These are phyloP conservation scores for Tetragonula clypearis DNA, from an alignment of 1,140 invertebrate species.

Conservation along the genomic window DNA sequence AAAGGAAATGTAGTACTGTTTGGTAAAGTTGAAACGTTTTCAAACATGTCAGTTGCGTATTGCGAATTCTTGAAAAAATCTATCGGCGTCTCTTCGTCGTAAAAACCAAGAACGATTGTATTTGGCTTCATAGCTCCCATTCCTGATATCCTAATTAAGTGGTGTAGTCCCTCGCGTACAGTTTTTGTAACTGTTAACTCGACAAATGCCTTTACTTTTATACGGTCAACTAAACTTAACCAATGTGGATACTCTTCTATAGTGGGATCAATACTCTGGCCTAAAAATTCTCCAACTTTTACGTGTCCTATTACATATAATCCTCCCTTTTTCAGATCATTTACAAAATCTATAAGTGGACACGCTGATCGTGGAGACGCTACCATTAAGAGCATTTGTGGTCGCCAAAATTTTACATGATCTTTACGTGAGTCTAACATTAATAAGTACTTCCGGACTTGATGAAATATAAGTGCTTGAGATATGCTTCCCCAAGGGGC, in stretches of 20 bases:
- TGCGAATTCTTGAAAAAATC: conserved; percentile 87
- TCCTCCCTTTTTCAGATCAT: conserved; percentile 99
- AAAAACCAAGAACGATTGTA: conserved; percentile 95
- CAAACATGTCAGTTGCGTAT: conserved; percentile 76
- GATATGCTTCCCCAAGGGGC: conserved; percentile 98
- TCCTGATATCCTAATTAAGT: conserved; percentile 95
- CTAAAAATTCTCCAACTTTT: conserved; percentile 85
- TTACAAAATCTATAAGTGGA: conserved; percentile 97
- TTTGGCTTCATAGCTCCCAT: conserved; percentile 99
- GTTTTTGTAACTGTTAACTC: conserved; percentile 94
- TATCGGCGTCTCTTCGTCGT: conserved; percentile 87
- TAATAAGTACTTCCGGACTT: conserved; percentile 97
- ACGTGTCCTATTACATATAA: conserved; percentile 97
- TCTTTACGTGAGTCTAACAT: conserved; percentile 97
- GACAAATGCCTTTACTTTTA: conserved; percentile 98
- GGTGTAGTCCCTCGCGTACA: conserved; percentile 94
- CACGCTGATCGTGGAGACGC: conserved; percentile 94
- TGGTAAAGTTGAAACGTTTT: conserved; percentile 71
- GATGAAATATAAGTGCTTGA: conserved; percentile 99
- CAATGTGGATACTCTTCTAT: conserved; percentile 91
- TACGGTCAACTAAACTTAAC: conserved; percentile 93
- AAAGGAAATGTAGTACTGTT: conserved; percentile 78
- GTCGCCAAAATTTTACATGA: conserved; percentile 99
- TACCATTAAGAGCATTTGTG: conserved; percentile 97
- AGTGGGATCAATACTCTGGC: conserved; percentile 86